phyloP scores from a whole-genome alignment of 2,113 vertebrate species.

The Alligator mississippiensis region DNA sequence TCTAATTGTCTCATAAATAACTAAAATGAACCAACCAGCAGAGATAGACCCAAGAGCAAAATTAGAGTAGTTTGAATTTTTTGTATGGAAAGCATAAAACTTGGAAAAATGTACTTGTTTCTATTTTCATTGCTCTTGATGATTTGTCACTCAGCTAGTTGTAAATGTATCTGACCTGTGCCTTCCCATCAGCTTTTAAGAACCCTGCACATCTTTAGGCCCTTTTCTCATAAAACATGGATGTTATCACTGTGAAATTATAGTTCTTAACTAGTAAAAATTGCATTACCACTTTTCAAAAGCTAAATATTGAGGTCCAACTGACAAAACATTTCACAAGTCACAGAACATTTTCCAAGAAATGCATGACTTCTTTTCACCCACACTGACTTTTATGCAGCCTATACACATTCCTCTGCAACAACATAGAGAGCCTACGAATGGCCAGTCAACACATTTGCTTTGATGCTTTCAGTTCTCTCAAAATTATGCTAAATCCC shows the following conservation, averaged over 20 bases:
- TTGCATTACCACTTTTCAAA: background rate
- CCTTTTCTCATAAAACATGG: no score
- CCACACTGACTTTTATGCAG: background rate
- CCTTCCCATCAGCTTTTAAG: background rate
- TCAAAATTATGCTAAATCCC: background rate
- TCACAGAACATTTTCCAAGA: no score
- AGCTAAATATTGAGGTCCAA: background rate
- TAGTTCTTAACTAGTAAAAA: background rate
- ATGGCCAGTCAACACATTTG: background rate
- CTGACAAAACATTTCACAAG: background rate
- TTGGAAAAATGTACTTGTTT: background rate
- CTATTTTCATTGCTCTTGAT: background rate
- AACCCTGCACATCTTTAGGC: no score
- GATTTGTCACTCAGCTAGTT: background rate
- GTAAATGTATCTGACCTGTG: background rate
- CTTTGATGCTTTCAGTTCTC: background rate
- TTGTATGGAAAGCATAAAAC: background rate
- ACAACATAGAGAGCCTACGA: background rate
- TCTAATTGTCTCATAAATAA: slow-evolving; percentile 70
- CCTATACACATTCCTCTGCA: background rate
- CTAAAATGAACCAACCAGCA: slow-evolving; percentile 24
- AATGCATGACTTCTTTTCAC: background rate
- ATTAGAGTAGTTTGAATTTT: background rate
- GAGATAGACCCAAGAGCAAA: background rate
- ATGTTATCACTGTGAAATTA: background rate